Base-by-base conservation (phyloP, 1,140 invertebrate genomes). In the Drosophila nasuta region DNA sequence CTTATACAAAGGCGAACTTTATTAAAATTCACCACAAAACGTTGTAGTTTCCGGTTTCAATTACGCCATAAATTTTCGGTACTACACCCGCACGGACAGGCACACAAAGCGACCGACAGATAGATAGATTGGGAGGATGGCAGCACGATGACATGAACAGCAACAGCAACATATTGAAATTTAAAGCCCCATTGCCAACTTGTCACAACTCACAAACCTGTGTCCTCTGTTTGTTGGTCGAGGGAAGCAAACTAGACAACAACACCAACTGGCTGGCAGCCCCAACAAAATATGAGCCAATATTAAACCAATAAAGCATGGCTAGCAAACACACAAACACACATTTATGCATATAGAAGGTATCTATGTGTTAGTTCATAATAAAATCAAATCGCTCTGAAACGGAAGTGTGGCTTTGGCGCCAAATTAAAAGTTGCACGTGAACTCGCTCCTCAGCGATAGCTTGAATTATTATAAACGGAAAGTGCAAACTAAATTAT, bases 1-100 rank as follows among this genome's bases (percentile, higher is more conserved):
- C 65, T 33, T 38, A 51, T 57, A 80, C 82, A 90, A 90, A 82
- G 86, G 75, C 72, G 58, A 85, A 89, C 81, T 86, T 86, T 90
- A 89, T 90, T 89, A 90, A 89, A 89, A 89, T 90, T 90, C 86
- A 77, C 86, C 86, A 86, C 85, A 90, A 86, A 89, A 79, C 85
- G 76, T 79, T 82, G 86, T 79, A 81, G 87, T 90, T 89, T 90
- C 82, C 79, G 82, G 79, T 86, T 89, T 89, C 86, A 90, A 89
- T 89, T 90, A 90, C 82, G 76, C 68, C 79, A 90, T 89, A 89
- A 89, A 89, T 89, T 86, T 90, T 79, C 74, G 78, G 69, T 51
- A 58, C 65, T 79, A 59, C 81, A 79, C 82, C 54, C 81, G 68
- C 81, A 80, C 66, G 70, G 60, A 52, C 41, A 51, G 48, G 17